These are phyloP conservation scores for Leptinotarsa defecta DNA, from an alignment of 1,140 invertebrate genomes.

Conservation along the genomic window DNA sequence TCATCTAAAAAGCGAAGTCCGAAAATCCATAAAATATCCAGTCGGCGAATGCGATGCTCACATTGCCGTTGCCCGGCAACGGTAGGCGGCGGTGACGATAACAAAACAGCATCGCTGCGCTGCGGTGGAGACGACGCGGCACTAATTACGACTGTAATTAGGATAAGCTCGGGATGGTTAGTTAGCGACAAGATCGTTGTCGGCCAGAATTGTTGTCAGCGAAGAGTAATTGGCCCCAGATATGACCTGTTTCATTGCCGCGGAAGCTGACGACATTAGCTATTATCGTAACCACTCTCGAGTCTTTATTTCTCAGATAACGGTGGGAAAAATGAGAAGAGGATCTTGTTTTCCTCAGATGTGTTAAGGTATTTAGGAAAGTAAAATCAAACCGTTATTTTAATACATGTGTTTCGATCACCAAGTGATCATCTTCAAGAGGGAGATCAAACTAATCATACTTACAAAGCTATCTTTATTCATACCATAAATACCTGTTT, in stretches of 20 bases:
- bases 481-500: no score
- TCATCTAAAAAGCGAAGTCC: conserved; percentile 26
- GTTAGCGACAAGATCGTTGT: conserved; percentile 18
- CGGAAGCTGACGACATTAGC: no score
- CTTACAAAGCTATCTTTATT: no score
- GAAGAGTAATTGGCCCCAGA: conserved; percentile 10
- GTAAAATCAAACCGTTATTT: no score
- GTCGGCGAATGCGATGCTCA: conserved; percentile 33
- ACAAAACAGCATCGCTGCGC: conserved; percentile 27
- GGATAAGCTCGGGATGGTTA: conserved; percentile 27
- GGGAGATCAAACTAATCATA: no score
- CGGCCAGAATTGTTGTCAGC: background rate
- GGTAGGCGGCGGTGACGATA: conserved; percentile 24
- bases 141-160: conserved; percentile 28
- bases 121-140: conserved; percentile 18
- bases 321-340: no score
- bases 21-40: conserved; percentile 36
- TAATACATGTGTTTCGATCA: no score
- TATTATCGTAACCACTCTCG: no score
- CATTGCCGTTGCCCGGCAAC: conserved; percentile 29
- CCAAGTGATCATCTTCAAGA: no score
- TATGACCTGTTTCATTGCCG: conserved; percentile 11
- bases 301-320: no score
- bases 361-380: no score
- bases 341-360: no score